Conservation (phyloP, 2,797 vertebrate genomes). For the Falco berigora region DNA sequence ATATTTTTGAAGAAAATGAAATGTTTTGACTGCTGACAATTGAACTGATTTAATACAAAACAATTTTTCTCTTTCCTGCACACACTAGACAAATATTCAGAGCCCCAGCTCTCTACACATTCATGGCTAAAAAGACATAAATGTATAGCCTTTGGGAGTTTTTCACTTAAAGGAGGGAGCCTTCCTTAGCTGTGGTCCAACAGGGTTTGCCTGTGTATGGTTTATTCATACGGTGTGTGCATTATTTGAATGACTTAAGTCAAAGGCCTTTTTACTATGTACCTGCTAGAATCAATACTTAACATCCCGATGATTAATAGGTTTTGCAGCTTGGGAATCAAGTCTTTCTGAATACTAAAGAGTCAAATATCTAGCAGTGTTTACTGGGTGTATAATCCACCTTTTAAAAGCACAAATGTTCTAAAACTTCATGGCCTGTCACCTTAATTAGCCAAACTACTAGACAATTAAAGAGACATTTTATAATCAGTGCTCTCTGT, state of each 20-base stretch:
- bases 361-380: not conserved
- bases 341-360: not conserved
- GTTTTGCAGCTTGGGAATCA: not conserved
- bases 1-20: not conserved
- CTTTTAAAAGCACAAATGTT: not conserved
- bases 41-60: not conserved
- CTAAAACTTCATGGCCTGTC: not conserved
- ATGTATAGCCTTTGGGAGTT: not conserved
- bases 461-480: not conserved
- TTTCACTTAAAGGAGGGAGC: not conserved
- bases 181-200: not conserved
- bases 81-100: not conserved
- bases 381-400: not conserved
- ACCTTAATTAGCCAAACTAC: not conserved
- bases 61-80: not conserved
- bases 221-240: not conserved
- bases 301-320: not conserved
- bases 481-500: not conserved
- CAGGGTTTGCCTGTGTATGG: not conserved
- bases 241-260: not conserved
- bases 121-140: not conserved
- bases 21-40: not conserved
- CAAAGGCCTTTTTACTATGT: not conserved
- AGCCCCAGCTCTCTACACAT: not conserved
- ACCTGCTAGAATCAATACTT: not conserved